phyloP scores from a whole-genome alignment of 2,797 vertebrate species.

The Clarias laeviceps region DNA sequence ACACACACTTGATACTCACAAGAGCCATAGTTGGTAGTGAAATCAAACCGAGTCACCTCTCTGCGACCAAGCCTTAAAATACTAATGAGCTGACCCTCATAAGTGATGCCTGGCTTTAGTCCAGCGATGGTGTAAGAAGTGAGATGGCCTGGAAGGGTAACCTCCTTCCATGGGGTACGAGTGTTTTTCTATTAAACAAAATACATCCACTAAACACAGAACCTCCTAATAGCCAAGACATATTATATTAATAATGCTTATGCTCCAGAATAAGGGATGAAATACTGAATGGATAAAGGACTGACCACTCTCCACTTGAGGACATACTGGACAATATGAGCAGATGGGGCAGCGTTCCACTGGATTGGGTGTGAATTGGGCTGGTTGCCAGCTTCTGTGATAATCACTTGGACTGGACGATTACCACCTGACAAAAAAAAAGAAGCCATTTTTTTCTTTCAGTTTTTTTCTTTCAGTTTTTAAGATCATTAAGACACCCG shows the following conservation, averaged over 20 bases:
- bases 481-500: neutral
- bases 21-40: conserved; percentile 87
- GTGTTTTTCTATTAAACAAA: conserved; percentile 82
- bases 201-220: neutral
- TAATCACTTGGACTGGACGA: conserved; percentile 92
- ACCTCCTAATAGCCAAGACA: neutral
- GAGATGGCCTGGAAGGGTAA: conserved; percentile 86
- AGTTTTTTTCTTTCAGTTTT: conserved; percentile 16
- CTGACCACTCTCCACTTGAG: conserved; percentile 93
- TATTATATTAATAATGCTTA: neutral
- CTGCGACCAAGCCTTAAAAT: conserved; percentile 83
- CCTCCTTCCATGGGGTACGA: conserved; percentile 83
- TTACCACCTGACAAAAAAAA: conserved; percentile 72
- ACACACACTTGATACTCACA: conserved; percentile 72
- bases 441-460: neutral
- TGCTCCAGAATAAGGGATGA: neutral
- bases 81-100: conserved; percentile 96
- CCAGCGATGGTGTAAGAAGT: conserved; percentile 96
- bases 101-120: conserved; percentile 87
- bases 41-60: conserved; percentile 93
- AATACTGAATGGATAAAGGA: neutral
- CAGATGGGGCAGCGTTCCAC: conserved; percentile 87
- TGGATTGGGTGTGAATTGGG: conserved; percentile 95
- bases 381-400: conserved; percentile 88
- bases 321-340: conserved; percentile 91